Percentiles rank a stretch among this genome's conserved stretches.
Conservation (phyloP, 1,140 invertebrate species). For the Antheraea mylitta region DNA sequence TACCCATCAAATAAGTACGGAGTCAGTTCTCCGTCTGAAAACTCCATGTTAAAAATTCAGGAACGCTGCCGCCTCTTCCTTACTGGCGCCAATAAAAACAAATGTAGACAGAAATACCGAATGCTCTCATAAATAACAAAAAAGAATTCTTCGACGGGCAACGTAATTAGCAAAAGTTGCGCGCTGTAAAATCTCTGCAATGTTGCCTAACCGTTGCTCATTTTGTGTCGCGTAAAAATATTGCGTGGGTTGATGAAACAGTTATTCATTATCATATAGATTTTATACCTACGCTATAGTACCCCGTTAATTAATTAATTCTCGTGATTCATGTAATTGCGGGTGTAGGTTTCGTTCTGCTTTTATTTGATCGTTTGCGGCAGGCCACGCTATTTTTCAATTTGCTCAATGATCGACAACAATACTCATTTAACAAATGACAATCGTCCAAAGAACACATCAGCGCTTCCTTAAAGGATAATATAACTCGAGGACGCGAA, state of each 20-base stretch:
- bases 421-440: constrained; percentile 8
- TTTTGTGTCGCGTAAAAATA: neutral
- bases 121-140: constrained; percentile 1
- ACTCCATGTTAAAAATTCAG: constrained; percentile 12
- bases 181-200: neutral
- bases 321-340: constrained; percentile 11
- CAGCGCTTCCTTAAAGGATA: neutral
- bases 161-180: neutral
- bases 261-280: neutral
- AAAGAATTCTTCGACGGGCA: neutral
- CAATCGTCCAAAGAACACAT: neutral
- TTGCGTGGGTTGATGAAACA: constrained; percentile 5
- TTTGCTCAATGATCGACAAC: constrained; percentile 5
- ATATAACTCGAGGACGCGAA: constrained; percentile 8
- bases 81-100: constrained; percentile 1
- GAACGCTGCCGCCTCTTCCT: constrained; percentile 7
- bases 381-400: constrained; percentile 13
- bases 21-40: constrained; percentile 11
- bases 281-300: neutral
- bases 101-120: constrained; percentile 1
- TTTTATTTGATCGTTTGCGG: constrained; percentile 9
- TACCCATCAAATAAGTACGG: constrained; percentile 24
- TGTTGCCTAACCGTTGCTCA: neutral
- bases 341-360: constrained; percentile 10
- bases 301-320: constrained; percentile 4